phyloP scores from a whole-genome alignment of 2,888 invertebrate genomes.

The Clivina fossor region DNA sequence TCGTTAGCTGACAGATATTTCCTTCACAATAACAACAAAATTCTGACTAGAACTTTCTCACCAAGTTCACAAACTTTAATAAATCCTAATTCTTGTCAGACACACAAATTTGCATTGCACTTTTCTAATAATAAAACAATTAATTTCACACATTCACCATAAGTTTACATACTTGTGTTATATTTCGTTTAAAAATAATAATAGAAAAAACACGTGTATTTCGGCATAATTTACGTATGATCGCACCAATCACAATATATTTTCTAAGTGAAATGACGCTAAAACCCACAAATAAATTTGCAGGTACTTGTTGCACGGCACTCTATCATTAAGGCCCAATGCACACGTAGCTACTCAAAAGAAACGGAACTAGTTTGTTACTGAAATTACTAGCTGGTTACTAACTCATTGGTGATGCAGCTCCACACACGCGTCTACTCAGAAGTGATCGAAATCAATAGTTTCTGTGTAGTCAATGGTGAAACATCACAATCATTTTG shows the following conservation, averaged over 20 bases:
- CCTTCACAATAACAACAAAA: conserved; percentile 16
- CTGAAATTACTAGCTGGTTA: too few relatives aligned
- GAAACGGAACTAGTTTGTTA: too few relatives aligned
- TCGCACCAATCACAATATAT: conserved; percentile 13
- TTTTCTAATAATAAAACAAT: not conserved
- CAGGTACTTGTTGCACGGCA: conserved; percentile 13
- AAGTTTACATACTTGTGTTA: not conserved
- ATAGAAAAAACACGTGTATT: conserved; percentile 3
- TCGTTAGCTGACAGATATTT: conserved; percentile 3
- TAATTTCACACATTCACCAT: conserved; percentile 12
- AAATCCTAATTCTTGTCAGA: not conserved
- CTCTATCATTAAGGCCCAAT: too few relatives aligned
- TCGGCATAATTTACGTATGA: conserved; percentile 7
- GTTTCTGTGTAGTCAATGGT: too few relatives aligned
- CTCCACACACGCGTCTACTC: too few relatives aligned
- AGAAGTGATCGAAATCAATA: too few relatives aligned
- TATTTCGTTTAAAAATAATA: conserved; percentile 3
- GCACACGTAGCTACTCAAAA: too few relatives aligned
- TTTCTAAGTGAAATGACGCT: conserved; percentile 25
- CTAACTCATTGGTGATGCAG: too few relatives aligned
- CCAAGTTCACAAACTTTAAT: too few relatives aligned
- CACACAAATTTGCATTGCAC: not conserved
- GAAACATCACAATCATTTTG: too few relatives aligned
- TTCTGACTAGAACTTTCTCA: conserved; percentile 14
- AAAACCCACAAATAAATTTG: conserved; percentile 1